Conservation (phyloP, 2,888 invertebrate species). For the Gnatocerus cornutus region DNA sequence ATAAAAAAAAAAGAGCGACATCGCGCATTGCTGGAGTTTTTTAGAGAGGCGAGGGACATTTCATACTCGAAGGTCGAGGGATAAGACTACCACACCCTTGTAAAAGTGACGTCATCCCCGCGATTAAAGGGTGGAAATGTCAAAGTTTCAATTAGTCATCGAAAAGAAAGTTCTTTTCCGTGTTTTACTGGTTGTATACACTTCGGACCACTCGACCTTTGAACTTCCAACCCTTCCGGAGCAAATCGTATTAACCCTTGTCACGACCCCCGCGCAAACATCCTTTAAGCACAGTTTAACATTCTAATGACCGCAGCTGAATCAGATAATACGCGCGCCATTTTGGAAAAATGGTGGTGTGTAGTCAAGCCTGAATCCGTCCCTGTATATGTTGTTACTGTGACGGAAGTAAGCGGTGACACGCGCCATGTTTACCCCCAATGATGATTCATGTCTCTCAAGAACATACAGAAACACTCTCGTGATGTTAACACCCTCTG, state of each 20-base stretch:
- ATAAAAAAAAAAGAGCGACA: background rate
- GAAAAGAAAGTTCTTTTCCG: too few species aligned
- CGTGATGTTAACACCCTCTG: constrained; percentile 33
- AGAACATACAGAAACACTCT: constrained; percentile 38
- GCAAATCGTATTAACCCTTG: constrained; percentile 13
- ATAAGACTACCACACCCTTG: constrained; percentile 21
- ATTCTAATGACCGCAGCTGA: too few species aligned
- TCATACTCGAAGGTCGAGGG: background rate
- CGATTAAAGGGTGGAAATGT: constrained; percentile 14
- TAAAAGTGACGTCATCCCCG: constrained; percentile 26
- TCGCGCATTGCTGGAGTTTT: background rate
- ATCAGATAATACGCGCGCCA: too few species aligned
- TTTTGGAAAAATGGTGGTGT: background rate
- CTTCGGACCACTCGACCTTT: background rate
- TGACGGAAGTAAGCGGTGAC: constrained; percentile 21
- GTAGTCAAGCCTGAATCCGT: constrained; percentile 3
- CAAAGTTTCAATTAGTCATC: constrained; percentile 34
- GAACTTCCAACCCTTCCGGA: background rate
- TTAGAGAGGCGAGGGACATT: background rate
- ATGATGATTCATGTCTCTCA: constrained; percentile 34
- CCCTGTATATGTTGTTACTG: constrained; percentile 16
- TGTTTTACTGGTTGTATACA: background rate
- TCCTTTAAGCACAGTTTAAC: constrained; percentile 6
- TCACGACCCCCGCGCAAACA: background rate
- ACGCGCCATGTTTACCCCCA: constrained; percentile 35